These are phyloP conservation scores for Beroe forskalii DNA, from an alignment of 37 sponge, comb jelly and placozoan genomes.

Conservation along the genomic window DNA sequence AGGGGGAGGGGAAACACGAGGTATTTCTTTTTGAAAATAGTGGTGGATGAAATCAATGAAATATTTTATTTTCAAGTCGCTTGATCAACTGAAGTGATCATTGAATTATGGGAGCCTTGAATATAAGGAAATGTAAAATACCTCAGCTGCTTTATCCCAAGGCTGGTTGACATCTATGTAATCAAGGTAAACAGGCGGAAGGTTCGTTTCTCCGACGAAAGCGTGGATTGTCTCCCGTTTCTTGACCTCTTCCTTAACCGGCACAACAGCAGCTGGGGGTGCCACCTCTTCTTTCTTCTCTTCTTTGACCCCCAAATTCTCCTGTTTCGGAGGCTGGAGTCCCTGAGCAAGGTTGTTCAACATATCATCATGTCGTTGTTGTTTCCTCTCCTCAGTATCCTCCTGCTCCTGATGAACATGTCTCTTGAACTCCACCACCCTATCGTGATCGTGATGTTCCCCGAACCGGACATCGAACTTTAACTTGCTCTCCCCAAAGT, in stretches of 20 bases:
- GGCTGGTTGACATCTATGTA: conserved; percentile 19
- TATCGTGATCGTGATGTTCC: not conserved
- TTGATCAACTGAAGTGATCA: no score
- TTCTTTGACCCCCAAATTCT: not conserved
- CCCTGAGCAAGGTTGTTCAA: not conserved
- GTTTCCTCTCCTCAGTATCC: not conserved
- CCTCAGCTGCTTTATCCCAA: conserved; percentile 41
- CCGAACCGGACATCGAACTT: not conserved
- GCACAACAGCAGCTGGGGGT: not conserved
- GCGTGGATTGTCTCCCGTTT: conserved; percentile 4
- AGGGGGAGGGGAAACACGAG: no score
- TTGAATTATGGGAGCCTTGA: no score
- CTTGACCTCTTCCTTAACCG: not conserved
- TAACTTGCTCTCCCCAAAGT: not conserved
- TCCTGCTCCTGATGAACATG: not conserved
- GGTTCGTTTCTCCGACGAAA: not conserved
- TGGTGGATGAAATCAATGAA: not conserved
- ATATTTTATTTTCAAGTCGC: no score
- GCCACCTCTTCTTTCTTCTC: not conserved
- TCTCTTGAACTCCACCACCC: not conserved
- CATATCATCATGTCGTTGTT: not conserved
- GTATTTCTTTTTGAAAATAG: not conserved
- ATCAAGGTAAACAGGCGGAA: conserved; percentile 39
- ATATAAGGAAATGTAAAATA: not conserved
- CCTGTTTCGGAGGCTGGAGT: not conserved